Conservation (phyloP, 2,113 vertebrate species). For the Thunnus maccoyii region DNA sequence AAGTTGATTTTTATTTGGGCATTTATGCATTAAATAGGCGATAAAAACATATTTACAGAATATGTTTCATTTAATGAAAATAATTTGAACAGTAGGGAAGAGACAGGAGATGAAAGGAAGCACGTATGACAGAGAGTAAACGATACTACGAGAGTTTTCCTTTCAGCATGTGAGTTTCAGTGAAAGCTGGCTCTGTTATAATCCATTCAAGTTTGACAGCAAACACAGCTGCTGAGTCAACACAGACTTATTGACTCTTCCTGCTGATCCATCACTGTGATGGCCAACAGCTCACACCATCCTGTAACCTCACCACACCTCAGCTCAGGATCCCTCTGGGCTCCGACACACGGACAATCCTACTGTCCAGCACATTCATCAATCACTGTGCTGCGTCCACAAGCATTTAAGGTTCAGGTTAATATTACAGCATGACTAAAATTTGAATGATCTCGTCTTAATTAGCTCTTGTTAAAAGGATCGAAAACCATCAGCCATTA, state of each 20-base stretch:
- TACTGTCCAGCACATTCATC: background rate
- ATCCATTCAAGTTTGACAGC: constrained; percentile 51
- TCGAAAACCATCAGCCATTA: too few species aligned
- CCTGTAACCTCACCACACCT: background rate
- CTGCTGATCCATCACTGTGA: constrained; percentile 10
- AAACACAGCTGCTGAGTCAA: constrained; percentile 61
- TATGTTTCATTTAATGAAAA: too few species aligned
- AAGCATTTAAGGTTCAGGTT: too few species aligned
- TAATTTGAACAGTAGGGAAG: too few species aligned
- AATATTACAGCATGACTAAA: too few species aligned
- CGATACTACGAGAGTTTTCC: background rate
- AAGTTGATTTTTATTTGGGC: too few species aligned
- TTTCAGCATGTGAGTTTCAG: constrained; percentile 30
- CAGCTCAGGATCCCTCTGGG: background rate
- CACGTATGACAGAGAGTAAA: background rate
- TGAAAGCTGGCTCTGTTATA: constrained; percentile 16
- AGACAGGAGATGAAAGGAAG: too few species aligned
- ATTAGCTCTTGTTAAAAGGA: too few species aligned
- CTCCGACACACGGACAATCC: background rate
- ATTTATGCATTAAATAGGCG: too few species aligned
- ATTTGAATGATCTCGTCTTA: too few species aligned
- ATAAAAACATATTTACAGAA: too few species aligned
- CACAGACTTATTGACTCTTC: constrained; percentile 19
- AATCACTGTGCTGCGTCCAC: background rate
- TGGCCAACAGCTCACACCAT: background rate